A percentile compares a stretch with the other conserved stretches of the same genome.
These are phyloP conservation scores for Macaria liturata DNA, from an alignment of 2,888 invertebrate genomes.

Conservation along the genomic window DNA sequence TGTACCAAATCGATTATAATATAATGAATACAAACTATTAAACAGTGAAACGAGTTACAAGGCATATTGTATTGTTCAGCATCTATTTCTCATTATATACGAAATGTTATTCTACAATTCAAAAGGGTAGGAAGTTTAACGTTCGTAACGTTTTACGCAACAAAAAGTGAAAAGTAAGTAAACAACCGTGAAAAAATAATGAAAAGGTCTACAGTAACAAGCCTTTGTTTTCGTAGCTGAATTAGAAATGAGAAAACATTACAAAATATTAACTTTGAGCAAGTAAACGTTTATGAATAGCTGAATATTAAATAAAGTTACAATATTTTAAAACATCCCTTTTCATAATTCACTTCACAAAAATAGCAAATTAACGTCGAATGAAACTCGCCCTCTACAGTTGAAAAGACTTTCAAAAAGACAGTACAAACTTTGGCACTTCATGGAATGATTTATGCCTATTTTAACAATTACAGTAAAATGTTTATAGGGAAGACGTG, in stretches of 20 bases:
- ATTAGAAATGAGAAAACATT: conserved; percentile 9
- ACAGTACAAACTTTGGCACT: conserved; percentile 29
- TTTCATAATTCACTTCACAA: background rate
- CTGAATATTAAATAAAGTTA: conserved; percentile 3
- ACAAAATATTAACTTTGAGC: conserved; percentile 5
- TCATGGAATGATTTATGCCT: conserved; percentile 27
- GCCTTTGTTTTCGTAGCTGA: conserved; percentile 11
- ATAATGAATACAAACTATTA: conserved; percentile 41
- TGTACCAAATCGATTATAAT: conserved; percentile 42
- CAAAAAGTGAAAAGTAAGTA: conserved; percentile 8
- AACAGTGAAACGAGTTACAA: conserved; percentile 26
- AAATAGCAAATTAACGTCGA: conserved; percentile 4
- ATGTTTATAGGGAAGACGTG: conserved; percentile 72
- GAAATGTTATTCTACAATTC: conserved; percentile 9
- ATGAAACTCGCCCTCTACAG: conserved; percentile 5
- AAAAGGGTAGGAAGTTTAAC: conserved; percentile 7
- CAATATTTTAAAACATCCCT: background rate
- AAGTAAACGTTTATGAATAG: conserved; percentile 8
- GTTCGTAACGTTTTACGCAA: conserved; percentile 13
- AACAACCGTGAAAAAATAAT: conserved; percentile 17
- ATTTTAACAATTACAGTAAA: conserved; percentile 44
- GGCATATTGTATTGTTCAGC: conserved; percentile 5
- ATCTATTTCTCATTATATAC: conserved; percentile 7
- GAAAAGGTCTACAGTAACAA: conserved; percentile 12
- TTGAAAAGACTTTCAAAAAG: conserved; percentile 12